phyloP scores from a whole-genome alignment of 2,797 vertebrate genomes.

The Pangasius krempfi region DNA sequence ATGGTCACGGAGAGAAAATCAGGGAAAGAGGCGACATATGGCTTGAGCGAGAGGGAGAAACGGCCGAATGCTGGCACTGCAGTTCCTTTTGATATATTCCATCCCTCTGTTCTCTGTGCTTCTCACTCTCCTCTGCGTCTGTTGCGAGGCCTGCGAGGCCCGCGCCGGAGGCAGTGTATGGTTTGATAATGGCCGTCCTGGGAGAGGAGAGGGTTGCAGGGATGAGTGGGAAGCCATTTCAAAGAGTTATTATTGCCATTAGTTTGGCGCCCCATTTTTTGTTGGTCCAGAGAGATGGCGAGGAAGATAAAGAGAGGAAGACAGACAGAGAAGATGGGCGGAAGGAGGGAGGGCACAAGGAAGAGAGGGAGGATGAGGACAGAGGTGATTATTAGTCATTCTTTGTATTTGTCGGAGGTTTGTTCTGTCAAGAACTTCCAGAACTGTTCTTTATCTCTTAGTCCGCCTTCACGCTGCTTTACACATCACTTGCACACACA shows the following conservation, averaged over 20 bases:
- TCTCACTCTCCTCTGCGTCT: conserved; percentile 50
- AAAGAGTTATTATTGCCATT: conserved; percentile 80
- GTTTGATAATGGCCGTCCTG: conserved; percentile 76
- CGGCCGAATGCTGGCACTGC: conserved; percentile 65
- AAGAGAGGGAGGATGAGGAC: conserved; percentile 32
- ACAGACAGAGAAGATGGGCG: conserved; percentile 31
- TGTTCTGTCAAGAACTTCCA: conserved; percentile 38
- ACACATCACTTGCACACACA: background rate
- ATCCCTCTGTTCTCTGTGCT: conserved; percentile 52
- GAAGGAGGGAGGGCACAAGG: conserved; percentile 22
- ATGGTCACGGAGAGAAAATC: conserved; percentile 34
- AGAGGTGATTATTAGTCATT: conserved; percentile 39
- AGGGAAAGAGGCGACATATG: conserved; percentile 67
- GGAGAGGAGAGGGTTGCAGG: conserved; percentile 63
- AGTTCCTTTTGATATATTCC: conserved; percentile 72
- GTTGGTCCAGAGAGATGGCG: conserved; percentile 56
- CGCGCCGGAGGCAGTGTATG: conserved; percentile 72
- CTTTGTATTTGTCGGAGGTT: conserved; percentile 32
- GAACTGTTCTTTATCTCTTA: conserved; percentile 28
- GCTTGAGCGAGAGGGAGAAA: conserved; percentile 70
- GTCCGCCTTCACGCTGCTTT: background rate
- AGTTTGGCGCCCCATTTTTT: conserved; percentile 69
- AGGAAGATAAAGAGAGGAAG: conserved; percentile 55
- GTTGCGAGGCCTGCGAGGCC: conserved; percentile 63
- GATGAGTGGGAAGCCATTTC: conserved; percentile 68